A percentile compares a stretch with the other conserved stretches of the same genome.
These are phyloP conservation scores for Hephaestus fuliginosus DNA, from an alignment of 2,797 vertebrate genomes.

Conservation along the genomic window DNA sequence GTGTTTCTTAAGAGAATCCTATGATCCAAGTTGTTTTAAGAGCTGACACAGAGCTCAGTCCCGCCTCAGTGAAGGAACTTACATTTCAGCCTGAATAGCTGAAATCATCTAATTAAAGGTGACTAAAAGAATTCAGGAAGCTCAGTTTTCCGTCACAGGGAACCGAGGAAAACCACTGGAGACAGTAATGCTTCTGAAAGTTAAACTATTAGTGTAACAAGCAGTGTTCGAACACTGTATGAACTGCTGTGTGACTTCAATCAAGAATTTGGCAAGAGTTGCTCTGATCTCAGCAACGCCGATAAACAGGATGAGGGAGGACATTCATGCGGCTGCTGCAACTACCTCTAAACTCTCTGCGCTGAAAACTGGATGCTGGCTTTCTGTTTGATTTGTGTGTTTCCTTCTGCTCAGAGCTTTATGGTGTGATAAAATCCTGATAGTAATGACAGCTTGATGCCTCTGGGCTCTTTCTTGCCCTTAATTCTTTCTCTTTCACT, in stretches of 20 bases:
- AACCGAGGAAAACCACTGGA: not conserved
- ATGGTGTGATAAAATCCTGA: not conserved
- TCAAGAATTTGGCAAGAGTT: slow-evolving; percentile 66
- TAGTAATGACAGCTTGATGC: not conserved
- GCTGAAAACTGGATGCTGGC: not conserved
- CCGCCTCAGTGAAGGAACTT: not conserved
- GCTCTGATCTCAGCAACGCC: slow-evolving; percentile 34
- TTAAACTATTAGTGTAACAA: slow-evolving; percentile 65
- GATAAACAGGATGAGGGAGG: slow-evolving; percentile 43
- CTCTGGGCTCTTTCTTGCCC: not conserved
- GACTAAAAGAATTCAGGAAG: not conserved
- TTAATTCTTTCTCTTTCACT: not conserved
- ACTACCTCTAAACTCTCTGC: not conserved
- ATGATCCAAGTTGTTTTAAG: not conserved
- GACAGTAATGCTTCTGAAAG: slow-evolving; percentile 23
- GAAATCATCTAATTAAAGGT: slow-evolving; percentile 37
- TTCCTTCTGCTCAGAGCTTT: not conserved
- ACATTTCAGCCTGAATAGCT: slow-evolving; percentile 1
- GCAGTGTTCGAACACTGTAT: slow-evolving; percentile 58
- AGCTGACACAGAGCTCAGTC: not conserved
- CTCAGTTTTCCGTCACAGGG: not conserved
- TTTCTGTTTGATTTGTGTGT: not conserved
- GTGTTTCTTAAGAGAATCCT: not conserved
- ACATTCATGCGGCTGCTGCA: not conserved
- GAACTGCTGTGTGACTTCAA: slow-evolving; percentile 77